A percentile compares a stretch with the other conserved stretches of the same genome.
phyloP scores from a whole-genome alignment of 2,888 invertebrate genomes.

The Noctua comes region DNA sequence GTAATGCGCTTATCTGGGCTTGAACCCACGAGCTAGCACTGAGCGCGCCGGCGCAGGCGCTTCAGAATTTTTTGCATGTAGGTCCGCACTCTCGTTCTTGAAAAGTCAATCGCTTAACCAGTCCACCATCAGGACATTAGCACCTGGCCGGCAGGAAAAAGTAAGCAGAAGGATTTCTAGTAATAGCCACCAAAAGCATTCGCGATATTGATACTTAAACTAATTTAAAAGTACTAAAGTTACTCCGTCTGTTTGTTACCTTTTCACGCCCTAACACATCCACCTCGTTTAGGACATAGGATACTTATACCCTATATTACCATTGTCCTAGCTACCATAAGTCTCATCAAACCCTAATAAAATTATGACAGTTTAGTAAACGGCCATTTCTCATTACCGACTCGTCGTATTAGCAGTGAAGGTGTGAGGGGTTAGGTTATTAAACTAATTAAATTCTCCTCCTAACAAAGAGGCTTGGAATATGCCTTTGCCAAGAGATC shows the following conservation, averaged over 20 bases:
- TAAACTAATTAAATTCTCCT: constrained; percentile 29
- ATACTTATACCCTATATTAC: background rate
- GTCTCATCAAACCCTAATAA: background rate
- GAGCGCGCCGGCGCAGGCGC: background rate
- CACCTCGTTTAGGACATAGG: background rate
- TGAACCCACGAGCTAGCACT: no score
- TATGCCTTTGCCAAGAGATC: constrained; percentile 9
- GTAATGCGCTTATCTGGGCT: no score
- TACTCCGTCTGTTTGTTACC: background rate
- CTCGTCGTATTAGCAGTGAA: constrained; percentile 1
- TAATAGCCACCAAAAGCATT: background rate
- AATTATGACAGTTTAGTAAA: constrained; percentile 11
- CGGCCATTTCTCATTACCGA: constrained; percentile 20
- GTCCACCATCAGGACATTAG: background rate
- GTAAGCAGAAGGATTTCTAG: background rate
- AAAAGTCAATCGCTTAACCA: background rate
- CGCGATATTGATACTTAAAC: background rate
- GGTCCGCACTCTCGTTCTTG: background rate
- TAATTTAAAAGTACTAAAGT: background rate
- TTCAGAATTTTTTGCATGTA: background rate
- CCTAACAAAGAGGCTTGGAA: constrained; percentile 13
- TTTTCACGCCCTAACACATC: background rate
- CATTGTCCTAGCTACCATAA: no score
- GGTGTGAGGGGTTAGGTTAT: constrained; percentile 16
- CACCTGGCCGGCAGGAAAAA: background rate